Evolutionary conservation across 2,797 vertebrate species (phyloP), one percentile per base, ranked within the genome.

Genomic region (Schizopygopsis malacanthus): DNA sequence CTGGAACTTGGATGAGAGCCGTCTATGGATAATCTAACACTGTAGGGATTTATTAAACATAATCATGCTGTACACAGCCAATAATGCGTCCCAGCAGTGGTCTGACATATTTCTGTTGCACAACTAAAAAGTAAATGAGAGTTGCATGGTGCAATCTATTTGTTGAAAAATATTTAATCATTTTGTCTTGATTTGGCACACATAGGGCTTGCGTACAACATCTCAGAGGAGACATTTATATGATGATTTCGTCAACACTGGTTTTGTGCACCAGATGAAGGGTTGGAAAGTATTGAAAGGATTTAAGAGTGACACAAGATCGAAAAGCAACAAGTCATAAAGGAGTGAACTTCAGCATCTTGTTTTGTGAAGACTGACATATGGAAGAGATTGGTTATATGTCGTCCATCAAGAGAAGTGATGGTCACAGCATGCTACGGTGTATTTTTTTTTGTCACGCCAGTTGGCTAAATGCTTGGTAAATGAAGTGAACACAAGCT

Each of bases 1-100:
- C 50, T 88, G 87, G 82, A 89, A 89, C 75, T 88, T 87, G 80
- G 89, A 86, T 75, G 89, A 80, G 80, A 85, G 87, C 39, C 86
- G 22, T 86, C 92, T 89, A 88, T 89, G 87, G 86, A 90, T 92
- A 93, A 94, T 94, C 92, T 93, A 92, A 93, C 91, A 91, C 73
- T 77, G 85, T 61, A 76, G 45, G 81, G 87, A 81, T 70, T 80
- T 83, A 70, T 67, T 59, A 73, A 70, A 61, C 41, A 67, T 41
- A 39, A 78, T 83, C 73, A 79, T 83, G 41, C n/a, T 73, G 52
- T 75, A 56, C 59, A 43, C 81, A 65, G 56, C 70, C 82, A 83
- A 65, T 50, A 83, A 83, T 83, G 33, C 7, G 7, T 83, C 71
- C 71, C 59, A 75, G 33, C 85, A 86, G 85, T 71, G 80, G 43